Conservation (phyloP, 2,888 invertebrate genomes). For the Lasioglossum morio region DNA sequence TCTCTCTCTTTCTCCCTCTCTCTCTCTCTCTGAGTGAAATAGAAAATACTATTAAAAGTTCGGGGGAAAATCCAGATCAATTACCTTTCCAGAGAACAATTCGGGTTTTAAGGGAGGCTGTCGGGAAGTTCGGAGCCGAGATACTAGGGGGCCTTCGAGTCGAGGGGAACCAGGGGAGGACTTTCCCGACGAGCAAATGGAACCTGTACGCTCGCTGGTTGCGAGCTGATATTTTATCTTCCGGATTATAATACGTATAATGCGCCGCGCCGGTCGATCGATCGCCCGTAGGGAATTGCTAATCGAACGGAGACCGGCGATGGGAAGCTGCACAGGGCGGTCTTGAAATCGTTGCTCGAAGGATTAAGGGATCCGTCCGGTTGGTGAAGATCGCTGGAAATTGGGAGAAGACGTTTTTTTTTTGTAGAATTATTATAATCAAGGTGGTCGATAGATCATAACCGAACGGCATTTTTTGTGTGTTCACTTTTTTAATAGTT, state of each 20-base stretch:
- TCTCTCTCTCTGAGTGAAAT: neutral
- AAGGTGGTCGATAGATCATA: neutral
- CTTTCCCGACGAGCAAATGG: constrained; percentile 58
- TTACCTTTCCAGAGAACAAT: constrained; percentile 71
- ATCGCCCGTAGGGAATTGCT: neutral
- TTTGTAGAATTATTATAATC: neutral
- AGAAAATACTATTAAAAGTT: constrained; percentile 74
- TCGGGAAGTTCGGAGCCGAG: constrained; percentile 45
- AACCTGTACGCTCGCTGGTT: constrained; percentile 38
- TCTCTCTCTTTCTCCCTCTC: no score
- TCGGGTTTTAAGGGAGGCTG: constrained; percentile 44
- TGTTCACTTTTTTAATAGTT: no score
- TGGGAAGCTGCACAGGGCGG: neutral
- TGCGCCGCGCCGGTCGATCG: neutral
- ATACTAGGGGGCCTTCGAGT: constrained; percentile 31
- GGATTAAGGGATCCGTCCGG: neutral
- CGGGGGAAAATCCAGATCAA: constrained; percentile 67
- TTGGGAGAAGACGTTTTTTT: neutral
- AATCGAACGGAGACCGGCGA: neutral
- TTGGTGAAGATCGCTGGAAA: neutral
- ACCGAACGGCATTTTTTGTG: no score
- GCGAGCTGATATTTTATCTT: constrained; percentile 35
- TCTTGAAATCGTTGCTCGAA: neutral
- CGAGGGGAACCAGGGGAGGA: constrained; percentile 37
- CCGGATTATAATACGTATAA: constrained; percentile 28